Conservation (phyloP, 2,888 invertebrate species). For the Eupithecia inturbata region DNA sequence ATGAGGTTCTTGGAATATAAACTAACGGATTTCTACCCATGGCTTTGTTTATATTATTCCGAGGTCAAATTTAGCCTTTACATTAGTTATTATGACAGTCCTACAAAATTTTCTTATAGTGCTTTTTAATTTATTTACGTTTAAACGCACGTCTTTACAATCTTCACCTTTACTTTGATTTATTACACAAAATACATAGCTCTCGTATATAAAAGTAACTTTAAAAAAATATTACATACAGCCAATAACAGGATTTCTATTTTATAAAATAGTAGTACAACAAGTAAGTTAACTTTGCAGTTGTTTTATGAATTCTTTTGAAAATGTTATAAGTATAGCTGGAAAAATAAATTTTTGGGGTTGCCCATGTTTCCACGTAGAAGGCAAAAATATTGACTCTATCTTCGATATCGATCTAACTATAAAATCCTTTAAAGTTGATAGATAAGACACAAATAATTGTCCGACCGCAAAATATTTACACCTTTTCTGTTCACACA, state of each 20-base stretch:
- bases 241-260: no score
- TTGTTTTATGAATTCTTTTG: not conserved
- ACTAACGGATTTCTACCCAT: not conserved
- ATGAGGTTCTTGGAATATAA: not conserved
- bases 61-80: not conserved
- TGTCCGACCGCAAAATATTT: not conserved
- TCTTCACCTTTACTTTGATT: no score
- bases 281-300: not conserved
- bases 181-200: no score
- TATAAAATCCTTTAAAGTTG: not conserved
- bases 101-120: not conserved
- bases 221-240: no score
- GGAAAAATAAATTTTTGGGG: no score
- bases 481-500: not conserved
- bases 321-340: not conserved
- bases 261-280: no score
- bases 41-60: not conserved
- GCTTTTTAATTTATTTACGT: no score
- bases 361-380: not conserved
- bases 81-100: not conserved
- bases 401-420: not conserved
- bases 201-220: no score
- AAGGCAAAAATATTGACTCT: not conserved
- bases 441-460: not conserved
- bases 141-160: not conserved